Evolutionary conservation across 2,113 vertebrate genomes (phyloP), one percentile per base, ranked within the genome.

Genomic region (Herpetotheres cachinnans): DNA sequence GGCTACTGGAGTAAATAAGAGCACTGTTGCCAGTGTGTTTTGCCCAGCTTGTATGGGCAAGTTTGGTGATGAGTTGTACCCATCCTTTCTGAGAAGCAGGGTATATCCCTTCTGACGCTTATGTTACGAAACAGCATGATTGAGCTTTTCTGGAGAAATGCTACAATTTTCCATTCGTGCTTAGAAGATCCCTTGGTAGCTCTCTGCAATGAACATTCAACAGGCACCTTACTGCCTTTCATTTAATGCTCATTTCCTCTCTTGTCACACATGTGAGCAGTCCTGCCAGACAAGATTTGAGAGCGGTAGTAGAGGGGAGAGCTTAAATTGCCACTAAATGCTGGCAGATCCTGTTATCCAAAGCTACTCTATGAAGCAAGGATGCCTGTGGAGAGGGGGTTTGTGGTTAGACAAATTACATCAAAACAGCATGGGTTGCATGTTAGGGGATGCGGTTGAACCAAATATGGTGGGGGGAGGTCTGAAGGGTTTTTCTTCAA

Each of bases 321-420:
- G 52, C 44, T 79, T 71, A 69, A 91, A 96, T 82, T 91, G 81
- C 81, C 82, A 63, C 82, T 94, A 79, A 92, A 69, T 29, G 15
- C 47, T 65, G 61, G 73, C 87, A 95, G 81, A 65, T 65, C 73
- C 54, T 66, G 66, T 85, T 85, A 79, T 15, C 65, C 20, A 8
- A 52, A 91, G 52, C 61, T 89, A 50, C 73, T 47, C 81, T 47
- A 24, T 15, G 34, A 65, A 74, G 46, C 3, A 3, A 58, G 76
- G 54, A 25, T 83, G 63, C 49, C 49, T 22, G 66, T 1, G 2
- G 91, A 86, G 62, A 40, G 32, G 18, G 42, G 56, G 56, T 42
- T 44, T 63, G 69, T 94, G 73, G 36, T 93, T 89, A 85, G 18
- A 72, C 30, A 87, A 44, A 89, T 95, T 56, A 61, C 73, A 85